Base-by-base conservation (phyloP, 2,888 invertebrate genomes). In the Zele albiditarsus region DNA sequence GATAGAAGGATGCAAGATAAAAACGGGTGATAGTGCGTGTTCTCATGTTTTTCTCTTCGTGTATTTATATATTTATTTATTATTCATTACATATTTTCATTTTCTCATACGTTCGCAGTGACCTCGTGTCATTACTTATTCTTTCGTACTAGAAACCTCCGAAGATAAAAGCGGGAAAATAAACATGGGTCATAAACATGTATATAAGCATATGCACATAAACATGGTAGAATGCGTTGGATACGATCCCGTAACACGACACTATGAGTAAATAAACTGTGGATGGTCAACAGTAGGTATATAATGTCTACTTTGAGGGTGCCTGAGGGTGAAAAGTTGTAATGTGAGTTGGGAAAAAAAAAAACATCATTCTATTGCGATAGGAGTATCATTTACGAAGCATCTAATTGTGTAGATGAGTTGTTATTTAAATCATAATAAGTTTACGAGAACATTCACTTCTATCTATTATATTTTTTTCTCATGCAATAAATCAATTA, bases 191-290 rank as follows among this genome's bases (percentile, higher is more conserved):
- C 12, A 31, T 31, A 10, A n/a, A 20, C 12, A 71, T 28, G 46
- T 60, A 46, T 23, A 58, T 23, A 31, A 38, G 10, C 23, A 67
- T 27, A 46, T 25, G 73, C 76, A 65, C 25, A 46, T 46, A 46
- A 46, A n/a, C 8, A 53, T 53, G 53, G 20, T 53, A 20, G 53
- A 25, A 60, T 25, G 73, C 66, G 63, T 73, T 79, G 78, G 63
- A 73, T 80, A 82, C 79, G 82, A 80, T 78, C 80, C 66, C 76
- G 79, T 80, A 82, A 82, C 82, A 82, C 81, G 82, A 82, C 80
- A 82, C 81, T 79, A 74, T 75, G 73, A 76, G 80, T 80, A 82
- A 82, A 82, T 80, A 82, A 81, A 80, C 78, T 76, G 74, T 71
- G 33, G 63, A 33, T 63, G 20, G 20, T 71, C 74, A 73, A 74